A percentile compares a stretch with the other conserved stretches of the same genome.
Conservation (phyloP, 1,140 invertebrate genomes). For the Agrypnia vestita region DNA sequence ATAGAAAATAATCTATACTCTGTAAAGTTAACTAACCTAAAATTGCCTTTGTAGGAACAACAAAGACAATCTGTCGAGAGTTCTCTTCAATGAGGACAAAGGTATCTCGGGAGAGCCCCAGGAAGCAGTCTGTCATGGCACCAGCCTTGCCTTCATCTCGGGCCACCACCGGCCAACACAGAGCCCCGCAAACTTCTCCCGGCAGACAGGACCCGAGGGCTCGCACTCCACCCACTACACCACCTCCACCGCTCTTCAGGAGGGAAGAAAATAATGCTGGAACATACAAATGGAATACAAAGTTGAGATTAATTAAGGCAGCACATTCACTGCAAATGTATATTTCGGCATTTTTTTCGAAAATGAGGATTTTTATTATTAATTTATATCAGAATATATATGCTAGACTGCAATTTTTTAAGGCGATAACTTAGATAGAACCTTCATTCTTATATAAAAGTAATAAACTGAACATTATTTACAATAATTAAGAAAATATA, state of each 20-base stretch:
- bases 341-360: too few species aligned
- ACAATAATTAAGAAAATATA: too few species aligned
- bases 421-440: too few species aligned
- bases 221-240: slow-evolving; percentile 62
- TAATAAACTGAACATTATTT: too few species aligned
- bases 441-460: too few species aligned
- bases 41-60: slow-evolving; percentile 87
- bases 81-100: slow-evolving; percentile 90
- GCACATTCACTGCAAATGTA: too few species aligned
- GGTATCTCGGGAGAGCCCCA: slow-evolving; percentile 91
- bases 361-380: too few species aligned
- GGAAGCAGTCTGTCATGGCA: slow-evolving; percentile 84
- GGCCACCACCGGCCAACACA: slow-evolving; percentile 68
- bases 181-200: slow-evolving; percentile 67
- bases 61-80: slow-evolving; percentile 89
- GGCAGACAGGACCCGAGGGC: slow-evolving; percentile 64
- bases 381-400: too few species aligned
- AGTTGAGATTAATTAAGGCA: too few species aligned
- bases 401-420: too few species aligned
- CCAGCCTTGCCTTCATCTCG: slow-evolving; percentile 66
- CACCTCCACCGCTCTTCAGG: slow-evolving; percentile 68
- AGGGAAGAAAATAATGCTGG: slow-evolving; percentile 71
- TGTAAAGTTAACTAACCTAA: slow-evolving; percentile 70
- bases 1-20: too few species aligned
- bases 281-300: slow-evolving; percentile 42